Evolutionary conservation across 2,888 invertebrate species (phyloP).

Genomic region (Andrena praecox): DNA sequence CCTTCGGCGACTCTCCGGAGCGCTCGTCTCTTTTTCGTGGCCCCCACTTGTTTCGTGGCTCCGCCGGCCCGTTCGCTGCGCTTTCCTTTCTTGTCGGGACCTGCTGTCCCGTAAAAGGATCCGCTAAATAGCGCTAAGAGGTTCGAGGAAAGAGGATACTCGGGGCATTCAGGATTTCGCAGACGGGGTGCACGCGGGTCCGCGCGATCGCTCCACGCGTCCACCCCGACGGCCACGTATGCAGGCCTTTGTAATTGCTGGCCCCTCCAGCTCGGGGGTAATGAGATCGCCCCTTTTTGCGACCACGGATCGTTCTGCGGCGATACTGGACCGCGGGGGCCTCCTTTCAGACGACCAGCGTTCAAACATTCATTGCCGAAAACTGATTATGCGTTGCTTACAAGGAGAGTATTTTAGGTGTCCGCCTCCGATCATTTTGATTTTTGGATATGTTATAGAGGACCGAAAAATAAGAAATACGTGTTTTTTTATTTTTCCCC

Average conservation of each 20-base stretch:
- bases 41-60: constrained; percentile 63
- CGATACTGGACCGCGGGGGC: not conserved
- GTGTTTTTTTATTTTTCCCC: too few species aligned
- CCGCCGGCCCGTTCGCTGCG: constrained; percentile 61
- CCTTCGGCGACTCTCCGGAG: constrained; percentile 36
- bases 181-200: constrained; percentile 23
- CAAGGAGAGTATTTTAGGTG: too few species aligned
- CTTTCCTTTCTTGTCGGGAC: constrained; percentile 76
- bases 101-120: constrained; percentile 80
- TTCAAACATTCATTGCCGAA: not conserved
- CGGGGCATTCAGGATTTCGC: constrained; percentile 75
- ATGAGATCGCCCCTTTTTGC: constrained; percentile 59
- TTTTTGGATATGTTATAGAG: too few species aligned
- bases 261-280: constrained; percentile 31
- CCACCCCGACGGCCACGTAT: constrained; percentile 2
- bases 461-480: too few species aligned
- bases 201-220: not conserved
- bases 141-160: constrained; percentile 80
- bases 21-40: constrained; percentile 64
- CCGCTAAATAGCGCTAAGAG: constrained; percentile 80
- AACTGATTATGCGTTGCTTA: too few species aligned
- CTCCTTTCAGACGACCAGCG: not conserved
- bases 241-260: constrained; percentile 66
- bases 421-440: too few species aligned
- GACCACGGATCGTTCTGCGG: not conserved